Evolutionary conservation across 2,797 vertebrate species (phyloP), one percentile per base, ranked within the genome.

Genomic region (Centropyge bicolor): DNA sequence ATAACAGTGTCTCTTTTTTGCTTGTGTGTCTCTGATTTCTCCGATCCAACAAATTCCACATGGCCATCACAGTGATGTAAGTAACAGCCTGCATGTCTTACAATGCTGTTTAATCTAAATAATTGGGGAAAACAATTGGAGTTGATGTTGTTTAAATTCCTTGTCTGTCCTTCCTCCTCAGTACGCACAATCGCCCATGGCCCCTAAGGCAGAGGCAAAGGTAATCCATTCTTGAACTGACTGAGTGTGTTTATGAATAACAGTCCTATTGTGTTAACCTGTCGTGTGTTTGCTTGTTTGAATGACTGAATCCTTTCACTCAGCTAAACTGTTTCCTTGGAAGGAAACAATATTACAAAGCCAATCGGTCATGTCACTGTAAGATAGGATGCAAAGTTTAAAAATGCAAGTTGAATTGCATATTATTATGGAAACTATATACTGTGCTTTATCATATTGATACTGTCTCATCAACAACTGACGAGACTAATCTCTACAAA

Each of bases 51-150:
- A 74, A 75, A 68, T 36, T 81, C 57, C 61, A 67, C 67, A 59
- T 77, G 81, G 54, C 41, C 51, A 60, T 13, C 70, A 40, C 78
- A 92, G 81, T 60, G 38, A 83, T 82, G 92, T 94, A 85, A 93
- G 92, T 91, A 65, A 51, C 49, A 80, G 20, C 36, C 5, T 64
- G 38, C 19, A 63, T 70, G 48, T 65, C 31, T 31, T 62, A 5
- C 1, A 1, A 8, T 38, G 0, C 20, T 56, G 36, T 73, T 22
- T 22, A 3, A 63, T 10, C n/a, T n/a, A 8, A 62, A 62, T 8
- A 19, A 43, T 5, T 13, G 2, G 36, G 41, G 13, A n/a, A n/a
- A n/a, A 60, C 6, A 24, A 10, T 16, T 19, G 2, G 19, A 56
- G 16, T 48, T 41, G 36, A 54, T 7, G 0, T 36, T 12, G 0